These are phyloP conservation scores for Australoheros scitulus DNA, from an alignment of 2,113 vertebrate genomes.

Conservation along the genomic window DNA sequence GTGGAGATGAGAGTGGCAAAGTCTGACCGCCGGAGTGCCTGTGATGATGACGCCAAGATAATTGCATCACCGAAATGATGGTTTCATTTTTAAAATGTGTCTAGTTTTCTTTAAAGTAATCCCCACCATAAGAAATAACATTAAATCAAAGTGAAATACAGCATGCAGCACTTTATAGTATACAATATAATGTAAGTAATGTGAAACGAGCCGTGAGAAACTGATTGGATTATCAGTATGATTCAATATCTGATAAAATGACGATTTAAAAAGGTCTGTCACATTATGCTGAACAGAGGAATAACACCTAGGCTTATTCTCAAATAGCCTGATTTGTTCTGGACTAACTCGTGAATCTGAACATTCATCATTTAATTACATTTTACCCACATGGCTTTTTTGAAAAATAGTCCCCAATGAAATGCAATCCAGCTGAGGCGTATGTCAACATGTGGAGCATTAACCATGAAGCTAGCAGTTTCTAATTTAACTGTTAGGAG, in stretches of 20 bases:
- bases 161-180: neutral
- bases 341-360: neutral
- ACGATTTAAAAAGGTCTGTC: neutral
- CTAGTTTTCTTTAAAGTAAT: neutral
- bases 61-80: neutral
- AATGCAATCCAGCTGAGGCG: neutral
- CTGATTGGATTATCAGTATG: neutral
- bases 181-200: neutral
- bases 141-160: neutral
- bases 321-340: neutral
- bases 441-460: neutral
- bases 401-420: fast-evolving
- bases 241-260: neutral
- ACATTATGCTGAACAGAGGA: neutral
- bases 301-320: neutral
- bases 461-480: neutral
- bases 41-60: neutral
- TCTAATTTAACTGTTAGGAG: neutral
- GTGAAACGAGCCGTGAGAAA: neutral
- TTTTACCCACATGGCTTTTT: neutral
- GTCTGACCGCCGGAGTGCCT: neutral
- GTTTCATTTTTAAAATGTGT: neutral
- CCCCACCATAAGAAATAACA: neutral
- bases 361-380: neutral
- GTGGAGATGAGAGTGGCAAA: neutral